Evolutionary conservation across 2,888 invertebrate species (phyloP).

Genomic region (Glaucopsyche alexis): DNA sequence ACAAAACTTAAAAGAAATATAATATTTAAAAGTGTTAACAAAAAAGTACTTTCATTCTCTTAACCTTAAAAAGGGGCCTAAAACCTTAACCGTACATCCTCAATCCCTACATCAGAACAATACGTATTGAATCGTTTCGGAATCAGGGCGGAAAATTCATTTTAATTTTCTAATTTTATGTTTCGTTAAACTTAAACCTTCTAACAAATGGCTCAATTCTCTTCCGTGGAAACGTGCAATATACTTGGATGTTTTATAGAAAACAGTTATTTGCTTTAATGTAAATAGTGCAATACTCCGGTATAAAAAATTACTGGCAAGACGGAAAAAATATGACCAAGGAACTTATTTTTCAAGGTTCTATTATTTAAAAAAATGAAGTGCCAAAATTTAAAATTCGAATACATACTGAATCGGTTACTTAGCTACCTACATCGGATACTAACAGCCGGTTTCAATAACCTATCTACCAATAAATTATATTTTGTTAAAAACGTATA

Average conservation of each 20-base stretch:
- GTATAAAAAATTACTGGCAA: background rate
- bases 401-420: too few relatives aligned
- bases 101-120: background rate
- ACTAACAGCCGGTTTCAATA: too few relatives aligned
- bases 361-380: too few relatives aligned
- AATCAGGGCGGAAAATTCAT: conserved; percentile 23
- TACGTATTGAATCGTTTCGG: conserved; percentile 2
- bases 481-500: too few relatives aligned
- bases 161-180: conserved; percentile 26
- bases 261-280: background rate
- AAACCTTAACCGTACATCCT: background rate
- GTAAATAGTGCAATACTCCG: background rate
- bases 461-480: too few relatives aligned
- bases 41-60: too few relatives aligned
- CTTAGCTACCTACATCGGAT: too few relatives aligned
- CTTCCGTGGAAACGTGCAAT: background rate
- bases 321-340: background rate
- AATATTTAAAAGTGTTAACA: too few relatives aligned
- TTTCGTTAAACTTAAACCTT: conserved; percentile 22
- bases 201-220: background rate
- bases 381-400: too few relatives aligned
- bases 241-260: background rate
- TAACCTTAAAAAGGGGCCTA: background rate
- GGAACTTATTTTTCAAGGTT: too few relatives aligned
- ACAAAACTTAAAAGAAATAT: background rate